Conservation (phyloP, 2,797 vertebrate species). For the Scyliorhinus canicula region DNA sequence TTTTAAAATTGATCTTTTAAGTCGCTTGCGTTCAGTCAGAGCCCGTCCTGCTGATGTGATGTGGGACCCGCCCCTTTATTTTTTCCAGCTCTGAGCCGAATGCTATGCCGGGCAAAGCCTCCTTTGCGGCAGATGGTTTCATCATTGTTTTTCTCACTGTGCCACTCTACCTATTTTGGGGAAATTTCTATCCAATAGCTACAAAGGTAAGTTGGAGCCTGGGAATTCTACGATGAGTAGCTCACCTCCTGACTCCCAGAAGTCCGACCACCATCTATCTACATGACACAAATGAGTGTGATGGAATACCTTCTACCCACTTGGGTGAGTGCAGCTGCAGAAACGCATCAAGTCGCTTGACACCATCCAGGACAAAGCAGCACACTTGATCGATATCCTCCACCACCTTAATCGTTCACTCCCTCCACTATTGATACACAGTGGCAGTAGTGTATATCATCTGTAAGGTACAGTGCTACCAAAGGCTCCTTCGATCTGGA, state of each 20-base stretch:
- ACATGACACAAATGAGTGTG: neutral
- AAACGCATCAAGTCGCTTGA: neutral
- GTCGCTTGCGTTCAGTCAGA: too few relatives aligned
- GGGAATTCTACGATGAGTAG: neutral
- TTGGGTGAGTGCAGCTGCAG: neutral
- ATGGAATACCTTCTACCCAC: neutral
- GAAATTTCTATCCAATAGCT: too few relatives aligned
- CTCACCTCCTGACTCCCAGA: neutral
- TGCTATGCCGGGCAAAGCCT: too few relatives aligned
- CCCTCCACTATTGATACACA: neutral
- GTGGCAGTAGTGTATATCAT: neutral
- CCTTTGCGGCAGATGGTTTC: too few relatives aligned
- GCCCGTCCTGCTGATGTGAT: too few relatives aligned
- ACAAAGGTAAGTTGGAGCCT: neutral
- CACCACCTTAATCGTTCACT: neutral
- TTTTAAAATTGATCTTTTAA: too few relatives aligned
- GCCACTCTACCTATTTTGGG: too few relatives aligned
- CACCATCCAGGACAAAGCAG: neutral
- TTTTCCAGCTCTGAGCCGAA: too few relatives aligned
- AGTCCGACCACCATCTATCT: neutral
- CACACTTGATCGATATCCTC: neutral
- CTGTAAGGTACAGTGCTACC: too few relatives aligned
- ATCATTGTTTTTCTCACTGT: too few relatives aligned
- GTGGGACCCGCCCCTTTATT: too few relatives aligned
- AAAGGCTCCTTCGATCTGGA: neutral